A percentile compares a stretch with the other conserved stretches of the same genome.
Conservation (phyloP, 2,113 vertebrate species). For the Lethenteron reissneri region DNA sequence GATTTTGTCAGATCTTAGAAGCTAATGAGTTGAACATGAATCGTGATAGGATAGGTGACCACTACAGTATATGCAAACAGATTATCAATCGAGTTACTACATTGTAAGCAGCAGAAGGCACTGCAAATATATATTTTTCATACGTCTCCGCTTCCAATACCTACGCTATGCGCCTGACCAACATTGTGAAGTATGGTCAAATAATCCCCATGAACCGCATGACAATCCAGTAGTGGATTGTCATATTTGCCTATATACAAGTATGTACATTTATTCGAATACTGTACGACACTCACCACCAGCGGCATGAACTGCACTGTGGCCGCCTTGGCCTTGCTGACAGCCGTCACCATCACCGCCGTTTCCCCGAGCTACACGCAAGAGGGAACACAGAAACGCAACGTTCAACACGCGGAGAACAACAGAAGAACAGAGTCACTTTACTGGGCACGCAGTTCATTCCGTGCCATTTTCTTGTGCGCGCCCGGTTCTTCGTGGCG, state of each 20-base stretch:
- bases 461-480: background rate
- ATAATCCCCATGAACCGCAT: background rate
- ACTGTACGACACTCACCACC: slow-evolving; percentile 37
- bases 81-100: background rate
- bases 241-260: background rate
- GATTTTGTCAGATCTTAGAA: background rate
- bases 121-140: background rate
- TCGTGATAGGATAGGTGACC: background rate
- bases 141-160: no score
- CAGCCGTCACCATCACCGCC: slow-evolving; percentile 84
- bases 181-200: background rate
- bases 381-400: background rate
- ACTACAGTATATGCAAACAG: background rate
- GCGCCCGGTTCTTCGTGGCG: background rate
- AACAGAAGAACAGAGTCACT: slow-evolving; percentile 11
- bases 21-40: background rate
- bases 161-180: no score
- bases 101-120: background rate
- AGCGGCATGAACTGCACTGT: slow-evolving; percentile 73
- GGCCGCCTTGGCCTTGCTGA: slow-evolving; percentile 76
- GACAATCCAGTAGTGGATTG: background rate
- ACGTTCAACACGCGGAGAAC: slow-evolving; percentile 3
- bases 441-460: background rate
- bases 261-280: background rate
- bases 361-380: slow-evolving; percentile 53